Evolutionary conservation across 2,888 invertebrate species (phyloP), one percentile per base, ranked within the genome.

Genomic region (Phengaris arion): DNA sequence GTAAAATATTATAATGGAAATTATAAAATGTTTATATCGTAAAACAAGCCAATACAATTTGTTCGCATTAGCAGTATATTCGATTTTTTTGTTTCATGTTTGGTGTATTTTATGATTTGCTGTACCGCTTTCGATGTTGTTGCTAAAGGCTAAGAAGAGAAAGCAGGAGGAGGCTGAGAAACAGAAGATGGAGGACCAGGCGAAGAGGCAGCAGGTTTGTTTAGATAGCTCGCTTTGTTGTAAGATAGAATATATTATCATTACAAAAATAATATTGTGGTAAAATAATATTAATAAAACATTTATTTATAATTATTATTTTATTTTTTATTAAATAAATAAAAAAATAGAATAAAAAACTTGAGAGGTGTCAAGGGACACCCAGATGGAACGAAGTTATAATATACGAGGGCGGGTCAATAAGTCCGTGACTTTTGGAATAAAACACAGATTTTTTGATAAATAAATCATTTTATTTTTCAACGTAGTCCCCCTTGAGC

Each of bases 141-240:
- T 86, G 84, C 85, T 80, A 86, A 95, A 97, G 97, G 97, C 97
- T 88, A 96, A 97, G 86, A 95, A 96, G 90, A 96, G 96, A 90
- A 96, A 96, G 79, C 97, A 97, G 86, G 97, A 98, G 92, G 97
- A 97, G 87, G 88, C 96, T 83, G 97, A 98, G 89, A 97, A 96
- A 85, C 96, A 96, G 86, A 96, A 96, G 87, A 95, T 96, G 80
- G 97, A 97, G 91, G 98, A 98, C 80, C 96, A 97, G 83, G 95
- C 96, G 81, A 96, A 97, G 83, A 97, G 96, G 88, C 97, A 97
- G 89, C 97, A 98, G 97, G 98, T 98, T 87, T 84, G 91, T 89
- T 74, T 48, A 74, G 57, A 45, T 74, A 2, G 74, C 64, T 45
- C 12, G 6, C 9, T 70, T 69, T 70, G 22, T 51, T 0, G 70